These are phyloP conservation scores for Strongylocentrotus purpuratus DNA, from an alignment of 35 echinoderm and acorn worm genomes.

Conservation along the genomic window DNA sequence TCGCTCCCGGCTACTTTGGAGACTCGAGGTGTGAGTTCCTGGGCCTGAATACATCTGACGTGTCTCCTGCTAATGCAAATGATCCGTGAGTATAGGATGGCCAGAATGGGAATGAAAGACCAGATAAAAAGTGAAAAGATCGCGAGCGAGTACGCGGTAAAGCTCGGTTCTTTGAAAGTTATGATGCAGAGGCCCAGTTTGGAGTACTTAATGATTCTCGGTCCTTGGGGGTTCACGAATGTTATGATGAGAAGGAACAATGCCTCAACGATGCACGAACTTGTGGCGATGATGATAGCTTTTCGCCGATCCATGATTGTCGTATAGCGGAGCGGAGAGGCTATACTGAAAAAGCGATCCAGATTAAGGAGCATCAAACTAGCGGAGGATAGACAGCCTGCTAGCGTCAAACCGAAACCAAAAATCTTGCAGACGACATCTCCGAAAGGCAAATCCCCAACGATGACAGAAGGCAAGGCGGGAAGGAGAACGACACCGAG, in stretches of 20 bases:
- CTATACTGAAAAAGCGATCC: slow-evolving; percentile 6
- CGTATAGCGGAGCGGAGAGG: not conserved
- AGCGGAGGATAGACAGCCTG: not conserved
- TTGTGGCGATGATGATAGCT: not conserved
- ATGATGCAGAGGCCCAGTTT: slow-evolving; percentile 1
- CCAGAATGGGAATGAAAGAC: not conserved
- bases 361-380: slow-evolving; percentile 37
- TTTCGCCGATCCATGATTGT: slow-evolving; percentile 11
- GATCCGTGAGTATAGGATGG: not conserved
- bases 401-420: slow-evolving; percentile 21
- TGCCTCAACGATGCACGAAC: not conserved
- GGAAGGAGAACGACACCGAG: slow-evolving; percentile 24
- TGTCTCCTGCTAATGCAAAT: not conserved
- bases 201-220: not conserved
- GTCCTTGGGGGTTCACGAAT: not conserved
- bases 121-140: slow-evolving; percentile 21
- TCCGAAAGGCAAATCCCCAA: slow-evolving; percentile 23
- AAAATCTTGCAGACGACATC: slow-evolving; percentile 29
- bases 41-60: not conserved
- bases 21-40: not conserved
- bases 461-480: not conserved
- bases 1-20: too few relatives aligned
- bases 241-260: not conserved
- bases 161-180: not conserved
- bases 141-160: not conserved